Evolutionary conservation across 1,140 invertebrate species (phyloP).

Genomic region (Drosophila gunungcola): DNA sequence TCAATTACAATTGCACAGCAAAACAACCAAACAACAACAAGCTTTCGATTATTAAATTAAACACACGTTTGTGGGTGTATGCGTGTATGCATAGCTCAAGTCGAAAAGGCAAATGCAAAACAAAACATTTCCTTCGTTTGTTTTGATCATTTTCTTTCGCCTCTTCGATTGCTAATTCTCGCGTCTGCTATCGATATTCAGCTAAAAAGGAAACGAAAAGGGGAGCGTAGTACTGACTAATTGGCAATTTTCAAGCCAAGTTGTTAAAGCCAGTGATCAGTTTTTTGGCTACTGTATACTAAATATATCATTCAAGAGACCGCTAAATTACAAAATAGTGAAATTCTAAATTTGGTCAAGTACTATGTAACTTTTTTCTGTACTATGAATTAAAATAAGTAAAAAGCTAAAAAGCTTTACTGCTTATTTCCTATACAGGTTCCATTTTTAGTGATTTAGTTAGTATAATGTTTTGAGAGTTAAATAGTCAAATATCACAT

Average conservation of each 20-base stretch:
- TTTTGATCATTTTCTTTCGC: constrained; percentile 40
- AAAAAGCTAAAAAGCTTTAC: too few species aligned
- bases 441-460: too few species aligned
- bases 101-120: constrained; percentile 20
- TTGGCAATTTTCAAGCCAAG: background rate
- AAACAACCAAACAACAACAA: constrained; percentile 10
- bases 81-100: background rate
- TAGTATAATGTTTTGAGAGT: too few species aligned
- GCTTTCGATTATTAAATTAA: constrained; percentile 28
- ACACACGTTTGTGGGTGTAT: too few species aligned
- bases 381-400: too few species aligned
- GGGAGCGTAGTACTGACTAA: background rate
- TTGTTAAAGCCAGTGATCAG: background rate
- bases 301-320: too few species aligned
- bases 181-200: constrained; percentile 22
- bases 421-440: too few species aligned
- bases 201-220: constrained; percentile 1
- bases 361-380: too few species aligned
- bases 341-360: too few species aligned
- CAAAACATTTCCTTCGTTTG: constrained; percentile 33
- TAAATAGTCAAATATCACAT: too few species aligned
- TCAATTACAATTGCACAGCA: constrained; percentile 55
- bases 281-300: background rate
- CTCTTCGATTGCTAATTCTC: constrained; percentile 24
- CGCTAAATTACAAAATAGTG: too few species aligned